Conservation (phyloP, 2,888 invertebrate species). For the Drosophila helvetica region DNA sequence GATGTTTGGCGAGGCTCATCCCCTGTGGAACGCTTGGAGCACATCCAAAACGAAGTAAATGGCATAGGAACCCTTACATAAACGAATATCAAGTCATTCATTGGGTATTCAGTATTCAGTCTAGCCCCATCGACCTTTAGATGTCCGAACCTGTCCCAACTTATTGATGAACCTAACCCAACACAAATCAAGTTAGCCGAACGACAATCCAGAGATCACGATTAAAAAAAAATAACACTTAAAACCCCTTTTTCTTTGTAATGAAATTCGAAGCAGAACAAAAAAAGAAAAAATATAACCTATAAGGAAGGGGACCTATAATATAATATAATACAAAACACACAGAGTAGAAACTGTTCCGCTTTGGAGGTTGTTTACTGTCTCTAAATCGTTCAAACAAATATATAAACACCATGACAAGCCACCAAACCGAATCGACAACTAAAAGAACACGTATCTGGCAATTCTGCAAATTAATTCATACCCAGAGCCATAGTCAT, state of each 20-base stretch:
- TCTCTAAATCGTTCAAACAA: not conserved
- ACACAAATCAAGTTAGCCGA: not conserved
- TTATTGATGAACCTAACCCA: not conserved
- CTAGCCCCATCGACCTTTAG: not conserved
- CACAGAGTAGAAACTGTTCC: not conserved
- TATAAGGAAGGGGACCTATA: not conserved
- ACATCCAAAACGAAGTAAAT: not conserved
- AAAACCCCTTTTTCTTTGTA: not conserved
- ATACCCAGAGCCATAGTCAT: not conserved
- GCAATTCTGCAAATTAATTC: not conserved
- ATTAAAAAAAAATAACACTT: not conserved
- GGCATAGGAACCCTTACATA: not conserved
- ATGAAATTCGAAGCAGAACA: not conserved
- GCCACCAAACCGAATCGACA: constrained; percentile 2
- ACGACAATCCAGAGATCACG: not conserved
- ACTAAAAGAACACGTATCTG: not conserved
- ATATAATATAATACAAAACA: not conserved
- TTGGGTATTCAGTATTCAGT: not conserved
- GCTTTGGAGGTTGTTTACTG: not conserved
- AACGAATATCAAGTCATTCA: not conserved
- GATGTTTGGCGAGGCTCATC: not conserved
- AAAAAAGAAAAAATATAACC: too few relatives aligned
- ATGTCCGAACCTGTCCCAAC: too few relatives aligned
- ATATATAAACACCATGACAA: not conserved
- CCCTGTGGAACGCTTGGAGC: not conserved